A percentile compares a stretch with the other conserved stretches of the same genome.
These are phyloP conservation scores for Harpalus rubripes DNA, from an alignment of 2,888 invertebrate genomes.

Conservation along the genomic window DNA sequence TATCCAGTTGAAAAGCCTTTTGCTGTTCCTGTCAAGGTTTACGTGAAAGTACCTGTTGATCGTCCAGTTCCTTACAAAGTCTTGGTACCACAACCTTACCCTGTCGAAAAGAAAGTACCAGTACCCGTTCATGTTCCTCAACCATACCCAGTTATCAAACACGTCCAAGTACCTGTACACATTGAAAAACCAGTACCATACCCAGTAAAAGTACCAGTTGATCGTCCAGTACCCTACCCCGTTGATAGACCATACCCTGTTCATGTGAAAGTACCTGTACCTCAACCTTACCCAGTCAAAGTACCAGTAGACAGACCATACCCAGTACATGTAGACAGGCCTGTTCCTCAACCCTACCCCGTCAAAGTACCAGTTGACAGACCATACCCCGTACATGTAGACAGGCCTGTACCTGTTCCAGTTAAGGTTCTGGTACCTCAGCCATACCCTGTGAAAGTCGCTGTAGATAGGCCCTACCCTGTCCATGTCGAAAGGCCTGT, in stretches of 20 bases:
- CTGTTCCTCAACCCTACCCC: slow-evolving; percentile 83
- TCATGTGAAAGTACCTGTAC: slow-evolving; percentile 87
- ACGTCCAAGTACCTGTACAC: slow-evolving; percentile 79
- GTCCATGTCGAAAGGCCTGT: slow-evolving; percentile 78
- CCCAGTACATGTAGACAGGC: slow-evolving; percentile 85
- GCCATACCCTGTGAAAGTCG: slow-evolving; percentile 79
- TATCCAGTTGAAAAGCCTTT: slow-evolving; percentile 90
- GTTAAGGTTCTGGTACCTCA: slow-evolving; percentile 80
- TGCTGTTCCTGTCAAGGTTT: slow-evolving; percentile 84
- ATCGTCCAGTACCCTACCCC: slow-evolving; percentile 85
- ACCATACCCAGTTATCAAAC: slow-evolving; percentile 83
- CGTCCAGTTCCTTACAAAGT: slow-evolving; percentile 90
- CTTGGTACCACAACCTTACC: slow-evolving; percentile 88
- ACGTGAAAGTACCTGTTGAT: slow-evolving; percentile 86
- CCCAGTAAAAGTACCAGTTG: slow-evolving; percentile 87
- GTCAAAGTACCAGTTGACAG: slow-evolving; percentile 81
- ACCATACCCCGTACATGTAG: slow-evolving; percentile 83
- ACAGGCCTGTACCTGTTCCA: slow-evolving; percentile 82
- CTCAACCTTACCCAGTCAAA: slow-evolving; percentile 88
- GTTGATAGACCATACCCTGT: slow-evolving; percentile 87
- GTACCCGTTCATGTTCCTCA: slow-evolving; percentile 81
- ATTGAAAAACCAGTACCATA: slow-evolving; percentile 80
- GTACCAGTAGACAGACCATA: slow-evolving; percentile 85
- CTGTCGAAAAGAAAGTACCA: slow-evolving; percentile 87
- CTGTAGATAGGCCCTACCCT: slow-evolving; percentile 82